These are phyloP conservation scores for Seriola quinqueradiata DNA, from an alignment of 2,113 vertebrate species.

Conservation along the genomic window DNA sequence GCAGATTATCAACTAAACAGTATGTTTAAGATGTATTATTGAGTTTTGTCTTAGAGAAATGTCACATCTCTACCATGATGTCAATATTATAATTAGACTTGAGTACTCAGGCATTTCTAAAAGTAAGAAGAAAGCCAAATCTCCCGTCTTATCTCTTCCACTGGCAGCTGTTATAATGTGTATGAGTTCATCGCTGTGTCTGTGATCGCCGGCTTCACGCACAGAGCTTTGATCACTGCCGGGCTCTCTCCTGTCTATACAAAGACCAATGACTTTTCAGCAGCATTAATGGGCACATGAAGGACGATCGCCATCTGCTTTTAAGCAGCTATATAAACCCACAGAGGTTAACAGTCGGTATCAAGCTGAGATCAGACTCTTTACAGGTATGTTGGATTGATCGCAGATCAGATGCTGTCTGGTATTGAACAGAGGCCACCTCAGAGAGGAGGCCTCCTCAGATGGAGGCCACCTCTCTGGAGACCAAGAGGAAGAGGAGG, in stretches of 20 bases:
- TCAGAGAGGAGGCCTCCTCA: not conserved
- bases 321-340: slow-evolving; percentile 22
- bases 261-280: slow-evolving; percentile 45
- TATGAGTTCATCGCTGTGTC: not conserved
- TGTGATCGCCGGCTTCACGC: slow-evolving; percentile 49
- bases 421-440: slow-evolving; percentile 43
- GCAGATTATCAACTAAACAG: no score
- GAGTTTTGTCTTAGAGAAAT: not conserved
- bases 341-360: slow-evolving; percentile 19
- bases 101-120: not conserved
- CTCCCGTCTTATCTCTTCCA: not conserved
- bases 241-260: slow-evolving; percentile 7
- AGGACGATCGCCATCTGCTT: not conserved
- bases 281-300: slow-evolving; percentile 39
- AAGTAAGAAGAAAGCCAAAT: slow-evolving; percentile 2
- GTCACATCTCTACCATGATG: not conserved
- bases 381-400: slow-evolving; percentile 47
- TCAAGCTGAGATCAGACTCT: slow-evolving; percentile 27
- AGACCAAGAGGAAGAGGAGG: slow-evolving; percentile 22
- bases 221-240: slow-evolving; percentile 49
- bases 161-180: slow-evolving; percentile 29
- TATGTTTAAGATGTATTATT: no score
- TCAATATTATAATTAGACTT: not conserved
- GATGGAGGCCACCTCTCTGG: slow-evolving; percentile 39
- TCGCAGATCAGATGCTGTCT: slow-evolving; percentile 56